Base-by-base conservation (phyloP, 2,113 vertebrate species). In the Seriola aureovittata region DNA sequence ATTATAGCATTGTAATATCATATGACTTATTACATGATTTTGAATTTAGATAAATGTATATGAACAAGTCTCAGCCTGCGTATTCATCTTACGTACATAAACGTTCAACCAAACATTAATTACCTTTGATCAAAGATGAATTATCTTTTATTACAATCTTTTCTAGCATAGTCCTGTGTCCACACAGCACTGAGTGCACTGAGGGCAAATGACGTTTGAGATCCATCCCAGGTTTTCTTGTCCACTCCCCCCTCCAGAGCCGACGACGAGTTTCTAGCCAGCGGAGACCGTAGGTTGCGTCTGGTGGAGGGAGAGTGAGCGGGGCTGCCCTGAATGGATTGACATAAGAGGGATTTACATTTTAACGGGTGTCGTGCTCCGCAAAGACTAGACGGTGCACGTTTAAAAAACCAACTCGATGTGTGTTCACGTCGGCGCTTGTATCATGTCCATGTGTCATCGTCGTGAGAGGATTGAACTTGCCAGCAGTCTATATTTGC, bases 151-250 rank as follows among this genome's bases (percentile, higher is more conserved):
- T 62, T 48, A 44, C 1, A 13, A 0, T 48, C 1, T 1, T n/a
- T 8, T 46, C 59, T 36, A 62, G 64, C 76, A 14, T 57, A 8
- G 25, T 34, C 19, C 8, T 17, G 25, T 4, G 69, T 19, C 46
- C 38, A 23, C 42, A 14, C 50, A 0, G 57, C 5, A 17, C 46
- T 16, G 6, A 54, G 29, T 32, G 36, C 14, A 3, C 32, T 19
- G 38, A 5, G 25, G 44, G 34, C 48, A 40, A 52, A 34, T 38
- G 9, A n/a, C 40, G 9, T 58, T 13, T 11, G 1, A 0, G 70
- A 1, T 96, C 95, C 95, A 83, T 3, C 78, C 93, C 95, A 25
- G 77, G 93, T 93, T 95, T 96, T 95, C 68, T 1, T 1, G 3
- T 11, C 76, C 34, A 32, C 90, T 57, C 52, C 59, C 66, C 81